Evolutionary conservation across 2,113 vertebrate genomes (phyloP), one percentile per base, ranked within the genome.

Genomic region (Pteronura brasiliensis): DNA sequence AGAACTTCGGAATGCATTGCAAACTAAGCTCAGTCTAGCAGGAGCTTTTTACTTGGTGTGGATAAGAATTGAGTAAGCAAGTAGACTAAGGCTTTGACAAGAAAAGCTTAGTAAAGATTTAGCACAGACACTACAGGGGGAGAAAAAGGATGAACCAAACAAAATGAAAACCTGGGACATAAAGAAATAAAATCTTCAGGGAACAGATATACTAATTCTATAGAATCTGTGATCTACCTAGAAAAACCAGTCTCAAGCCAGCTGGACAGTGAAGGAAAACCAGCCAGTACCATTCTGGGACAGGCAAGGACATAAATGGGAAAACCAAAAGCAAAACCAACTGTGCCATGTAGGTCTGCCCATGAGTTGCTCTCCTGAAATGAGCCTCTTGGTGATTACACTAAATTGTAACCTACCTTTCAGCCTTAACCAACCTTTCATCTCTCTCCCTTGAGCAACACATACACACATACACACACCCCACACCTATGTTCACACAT

Each of bases 381-480:
- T 39, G 14, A 76, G 21, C 1, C 7, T 52, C 47, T 74, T 72
- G 31, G 42, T 52, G 67, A 52, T 36, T 29, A 25, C 3, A 7
- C 23, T 9, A 25, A 65, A 47, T 39, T 42, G 2, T 20, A 42
- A 49, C 7, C 74, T 69, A 36, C 4, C 23, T 74, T n/a, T 69
- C 31, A 34, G 14, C 3, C 1, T 91, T 87, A 52, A 29, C 49
- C 4, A 21, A 4, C 4, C 18, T 49, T 52, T 63, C 14, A 47
- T 8, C 61, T 42, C 2, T 39, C 57, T 44, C 27, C 7, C 1
- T 59, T 61, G 61, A 9, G n/a, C 23, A 59, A 59, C 23, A 25
- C 2, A 52, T 0, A 29, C 0, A 61, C 27, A 82, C 4, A 44
- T 2, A 59, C 23, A 17, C 2, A 52, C 1, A 0, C 23, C 0